Evolutionary conservation across 2,113 vertebrate species (phyloP).

Genomic region (Barbus barbus): DNA sequence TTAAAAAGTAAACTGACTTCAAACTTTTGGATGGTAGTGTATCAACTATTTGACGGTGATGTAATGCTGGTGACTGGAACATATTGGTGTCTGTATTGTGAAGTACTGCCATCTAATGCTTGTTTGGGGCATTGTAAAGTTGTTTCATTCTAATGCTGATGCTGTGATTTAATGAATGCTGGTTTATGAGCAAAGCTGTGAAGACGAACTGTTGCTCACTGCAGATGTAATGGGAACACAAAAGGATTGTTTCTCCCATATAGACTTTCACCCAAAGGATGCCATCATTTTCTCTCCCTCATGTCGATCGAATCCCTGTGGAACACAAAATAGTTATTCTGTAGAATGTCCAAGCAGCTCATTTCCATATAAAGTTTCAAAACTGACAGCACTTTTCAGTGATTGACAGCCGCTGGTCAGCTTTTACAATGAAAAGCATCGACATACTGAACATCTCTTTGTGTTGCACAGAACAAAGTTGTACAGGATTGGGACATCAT

Average conservation of each 20-base stretch:
- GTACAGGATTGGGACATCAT: background rate
- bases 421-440: background rate
- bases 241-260: background rate
- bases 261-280: background rate
- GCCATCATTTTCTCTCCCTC: background rate
- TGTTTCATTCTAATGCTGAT: background rate
- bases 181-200: background rate
- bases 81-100: background rate
- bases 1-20: too few relatives aligned
- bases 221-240: background rate
- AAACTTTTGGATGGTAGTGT: background rate
- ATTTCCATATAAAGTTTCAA: background rate
- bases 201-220: background rate
- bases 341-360: background rate
- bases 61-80: background rate
- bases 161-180: background rate
- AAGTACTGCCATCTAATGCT: conserved; percentile 7
- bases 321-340: background rate
- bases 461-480: background rate
- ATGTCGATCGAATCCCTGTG: background rate
- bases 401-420: background rate
- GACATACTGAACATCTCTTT: background rate
- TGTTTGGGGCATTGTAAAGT: background rate
- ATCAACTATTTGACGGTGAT: background rate
- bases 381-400: background rate